Conservation (phyloP, 2,888 invertebrate genomes). For the Criorhina ranunculi region DNA sequence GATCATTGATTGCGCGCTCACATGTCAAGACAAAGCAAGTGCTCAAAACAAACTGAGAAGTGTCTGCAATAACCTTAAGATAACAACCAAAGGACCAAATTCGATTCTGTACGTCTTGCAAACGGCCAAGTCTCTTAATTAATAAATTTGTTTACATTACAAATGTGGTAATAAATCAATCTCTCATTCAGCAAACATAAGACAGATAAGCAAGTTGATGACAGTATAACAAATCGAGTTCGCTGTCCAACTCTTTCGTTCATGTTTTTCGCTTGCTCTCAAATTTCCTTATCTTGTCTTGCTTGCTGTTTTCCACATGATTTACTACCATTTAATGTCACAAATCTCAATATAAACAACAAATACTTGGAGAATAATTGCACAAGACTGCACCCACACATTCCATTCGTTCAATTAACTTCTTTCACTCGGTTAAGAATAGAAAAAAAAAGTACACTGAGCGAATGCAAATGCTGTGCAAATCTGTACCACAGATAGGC, state of each 20-base stretch:
- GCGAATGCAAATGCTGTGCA: constrained; percentile 49
- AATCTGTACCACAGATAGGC: constrained; percentile 59
- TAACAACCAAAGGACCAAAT: background rate
- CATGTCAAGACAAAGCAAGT: too few relatives aligned
- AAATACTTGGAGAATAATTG: constrained; percentile 46
- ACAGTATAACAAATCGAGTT: constrained; percentile 73
- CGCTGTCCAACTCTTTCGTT: constrained; percentile 67
- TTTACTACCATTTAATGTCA: constrained; percentile 71
- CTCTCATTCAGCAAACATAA: constrained; percentile 22
- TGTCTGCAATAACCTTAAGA: too few relatives aligned
- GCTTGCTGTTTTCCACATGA: constrained; percentile 70
- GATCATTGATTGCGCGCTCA: constrained; percentile 59
- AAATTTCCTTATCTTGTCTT: constrained; percentile 63
- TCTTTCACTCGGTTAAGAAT: constrained; percentile 52
- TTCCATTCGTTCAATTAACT: constrained; percentile 73
- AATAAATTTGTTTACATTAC: constrained; percentile 1
- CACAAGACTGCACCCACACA: constrained; percentile 73
- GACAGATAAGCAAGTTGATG: constrained; percentile 63
- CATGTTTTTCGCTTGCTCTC: constrained; percentile 35
- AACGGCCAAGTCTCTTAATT: constrained; percentile 4
- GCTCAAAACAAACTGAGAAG: too few relatives aligned
- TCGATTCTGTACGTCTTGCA: background rate
- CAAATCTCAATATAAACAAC: constrained; percentile 48
- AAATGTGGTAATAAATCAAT: constrained; percentile 54
- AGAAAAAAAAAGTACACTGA: constrained; percentile 3